These are phyloP conservation scores for Hoplias malabaricus DNA, from an alignment of 2,113 vertebrate genomes.

Conservation along the genomic window DNA sequence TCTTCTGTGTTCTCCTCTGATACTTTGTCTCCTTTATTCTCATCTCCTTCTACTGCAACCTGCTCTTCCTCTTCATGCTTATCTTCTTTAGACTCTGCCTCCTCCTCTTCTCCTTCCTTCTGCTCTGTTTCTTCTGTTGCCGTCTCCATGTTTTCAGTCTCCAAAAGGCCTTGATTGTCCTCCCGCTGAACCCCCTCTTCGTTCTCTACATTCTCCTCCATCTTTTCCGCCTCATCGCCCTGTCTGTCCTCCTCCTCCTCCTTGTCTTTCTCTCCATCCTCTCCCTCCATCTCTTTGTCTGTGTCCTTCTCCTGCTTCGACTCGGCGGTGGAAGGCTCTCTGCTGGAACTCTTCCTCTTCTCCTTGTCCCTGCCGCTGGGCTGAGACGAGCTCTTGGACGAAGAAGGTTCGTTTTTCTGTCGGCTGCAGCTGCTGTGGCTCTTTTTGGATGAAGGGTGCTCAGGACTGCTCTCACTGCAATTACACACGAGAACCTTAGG, in stretches of 20 bases:
- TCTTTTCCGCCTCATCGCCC: not conserved
- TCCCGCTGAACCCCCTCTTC: constrained; percentile 58
- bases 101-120: not conserved
- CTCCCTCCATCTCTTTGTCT: not conserved
- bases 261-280: not conserved
- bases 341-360: constrained; percentile 14
- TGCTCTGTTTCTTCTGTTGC: not conserved
- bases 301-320: not conserved
- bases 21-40: constrained; percentile 22
- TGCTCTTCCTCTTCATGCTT: constrained; percentile 6
- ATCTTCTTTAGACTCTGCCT: not conserved
- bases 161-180: constrained; percentile 1
- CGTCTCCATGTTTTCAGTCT: not conserved
- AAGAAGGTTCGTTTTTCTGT: constrained; percentile 5
- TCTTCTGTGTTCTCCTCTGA: constrained; percentile 32
- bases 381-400: constrained; percentile 20
- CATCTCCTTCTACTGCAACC: not conserved
- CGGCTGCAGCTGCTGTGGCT: constrained; percentile 15
- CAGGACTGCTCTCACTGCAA: constrained; percentile 30
- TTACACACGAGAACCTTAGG: no score
- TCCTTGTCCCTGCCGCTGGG: constrained; percentile 44
- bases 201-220: not conserved
- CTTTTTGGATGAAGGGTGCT: constrained; percentile 25
- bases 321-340: not conserved
- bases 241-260: not conserved